Conservation (phyloP, 2,888 invertebrate species). For the Hartigia nigra region DNA sequence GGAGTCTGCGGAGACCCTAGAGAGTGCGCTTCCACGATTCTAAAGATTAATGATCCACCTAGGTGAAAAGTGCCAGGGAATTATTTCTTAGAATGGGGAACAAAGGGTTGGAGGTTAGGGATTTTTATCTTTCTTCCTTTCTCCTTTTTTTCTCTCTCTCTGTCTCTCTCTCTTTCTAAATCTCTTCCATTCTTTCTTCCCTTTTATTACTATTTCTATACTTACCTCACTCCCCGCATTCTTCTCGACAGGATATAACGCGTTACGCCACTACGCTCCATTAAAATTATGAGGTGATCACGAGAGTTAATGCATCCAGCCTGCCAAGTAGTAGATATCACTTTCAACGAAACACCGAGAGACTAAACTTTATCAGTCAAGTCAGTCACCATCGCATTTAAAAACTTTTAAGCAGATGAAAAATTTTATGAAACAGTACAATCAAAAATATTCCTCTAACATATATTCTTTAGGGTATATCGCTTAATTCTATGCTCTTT, state of each 20-base stretch:
- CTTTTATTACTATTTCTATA: background rate
- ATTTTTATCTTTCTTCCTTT: background rate
- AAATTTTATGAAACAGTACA: background rate
- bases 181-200: background rate
- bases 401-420: no score
- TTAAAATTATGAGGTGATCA: background rate
- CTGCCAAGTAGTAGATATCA: background rate
- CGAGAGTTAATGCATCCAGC: background rate
- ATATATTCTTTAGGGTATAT: fast-evolving
- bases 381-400: background rate
- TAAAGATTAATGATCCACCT: background rate
- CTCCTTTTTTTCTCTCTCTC: background rate
- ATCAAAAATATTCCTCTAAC: background rate
- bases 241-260: slow-evolving; percentile 5
- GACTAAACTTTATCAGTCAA: background rate
- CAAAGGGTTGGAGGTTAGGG: background rate
- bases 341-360: background rate
- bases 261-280: background rate
- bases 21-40: background rate
- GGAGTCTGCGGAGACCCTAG: background rate
- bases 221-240: background rate
- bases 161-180: background rate
- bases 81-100: background rate
- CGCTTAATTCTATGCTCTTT: background rate
- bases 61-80: background rate